Conservation (phyloP, 1,140 invertebrate genomes). For the Ladona fulva region DNA sequence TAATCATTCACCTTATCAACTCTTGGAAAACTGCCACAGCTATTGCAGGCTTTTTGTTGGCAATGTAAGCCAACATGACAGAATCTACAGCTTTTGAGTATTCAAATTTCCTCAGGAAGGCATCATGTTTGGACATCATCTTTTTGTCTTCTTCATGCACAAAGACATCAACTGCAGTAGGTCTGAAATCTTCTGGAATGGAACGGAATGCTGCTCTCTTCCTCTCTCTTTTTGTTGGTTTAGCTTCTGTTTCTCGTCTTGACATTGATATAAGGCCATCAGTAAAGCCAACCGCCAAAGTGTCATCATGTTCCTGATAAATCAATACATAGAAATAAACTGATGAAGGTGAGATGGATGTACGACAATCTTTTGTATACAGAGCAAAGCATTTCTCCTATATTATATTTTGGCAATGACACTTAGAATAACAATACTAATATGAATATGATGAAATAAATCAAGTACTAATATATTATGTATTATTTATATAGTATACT, state of each 20-base stretch:
- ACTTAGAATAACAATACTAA: too few relatives aligned
- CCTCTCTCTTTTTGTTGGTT: constrained; percentile 29
- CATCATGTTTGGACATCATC: constrained; percentile 53
- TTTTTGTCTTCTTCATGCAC: constrained; percentile 39
- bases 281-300: constrained; percentile 82
- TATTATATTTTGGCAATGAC: too few relatives aligned
- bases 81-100: constrained; percentile 70
- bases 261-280: constrained; percentile 83
- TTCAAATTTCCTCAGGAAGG: constrained; percentile 66
- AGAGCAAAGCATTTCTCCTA: too few relatives aligned
- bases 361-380: too few relatives aligned
- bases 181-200: constrained; percentile 40
- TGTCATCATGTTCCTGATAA: constrained; percentile 68
- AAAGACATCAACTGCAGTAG: constrained; percentile 42
- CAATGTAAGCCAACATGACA: constrained; percentile 52
- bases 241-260: constrained; percentile 39
- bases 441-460: too few relatives aligned
- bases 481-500: too few relatives aligned
- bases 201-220: constrained; percentile 42
- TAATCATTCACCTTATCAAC: constrained; percentile 45
- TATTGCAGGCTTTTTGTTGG: constrained; percentile 59
- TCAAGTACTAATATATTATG: too few relatives aligned
- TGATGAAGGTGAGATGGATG: too few relatives aligned
- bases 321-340: constrained; percentile 13
- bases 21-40: constrained; percentile 76